phyloP scores from a whole-genome alignment of 2,888 invertebrate genomes.

The Carcina quercana region DNA sequence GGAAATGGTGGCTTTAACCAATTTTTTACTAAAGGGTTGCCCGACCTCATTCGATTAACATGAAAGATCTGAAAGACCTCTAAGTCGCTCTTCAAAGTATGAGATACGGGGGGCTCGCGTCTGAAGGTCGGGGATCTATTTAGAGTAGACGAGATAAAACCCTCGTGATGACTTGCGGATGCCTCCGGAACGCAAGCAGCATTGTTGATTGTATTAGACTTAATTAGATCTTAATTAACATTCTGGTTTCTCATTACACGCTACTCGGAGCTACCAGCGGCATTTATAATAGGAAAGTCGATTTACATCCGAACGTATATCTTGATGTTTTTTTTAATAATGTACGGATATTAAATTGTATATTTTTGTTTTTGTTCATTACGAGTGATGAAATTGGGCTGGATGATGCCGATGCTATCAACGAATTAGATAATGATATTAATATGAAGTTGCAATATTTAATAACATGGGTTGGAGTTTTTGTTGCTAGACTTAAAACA shows the following conservation, averaged over 20 bases:
- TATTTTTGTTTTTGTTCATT: conserved; percentile 31
- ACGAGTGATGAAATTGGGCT: conserved; percentile 49
- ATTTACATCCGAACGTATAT: conserved; percentile 54
- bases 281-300: conserved; percentile 62
- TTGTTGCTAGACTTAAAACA: conserved; percentile 3
- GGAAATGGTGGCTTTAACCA: conserved; percentile 61
- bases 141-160: conserved; percentile 38
- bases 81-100: conserved; percentile 19
- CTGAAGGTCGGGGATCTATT: conserved; percentile 47
- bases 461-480: conserved; percentile 15
- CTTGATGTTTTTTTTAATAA: conserved; percentile 54
- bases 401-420: conserved; percentile 24
- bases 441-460: conserved; percentile 10
- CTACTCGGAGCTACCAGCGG: conserved; percentile 64
- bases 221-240: conserved; percentile 75
- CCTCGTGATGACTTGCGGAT: conserved; percentile 67
- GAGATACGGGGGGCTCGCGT: conserved; percentile 16
- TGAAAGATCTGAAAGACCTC: conserved; percentile 39
- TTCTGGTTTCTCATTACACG: conserved; percentile 74
- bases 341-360: conserved; percentile 32
- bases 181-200: conserved; percentile 66
- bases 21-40: conserved; percentile 71
- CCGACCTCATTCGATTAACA: conserved; percentile 69
- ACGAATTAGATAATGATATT: conserved; percentile 25
- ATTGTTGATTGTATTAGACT: conserved; percentile 74